These are phyloP conservation scores for Struthidea cinerea DNA, from an alignment of 2,113 vertebrate species.

Conservation along the genomic window DNA sequence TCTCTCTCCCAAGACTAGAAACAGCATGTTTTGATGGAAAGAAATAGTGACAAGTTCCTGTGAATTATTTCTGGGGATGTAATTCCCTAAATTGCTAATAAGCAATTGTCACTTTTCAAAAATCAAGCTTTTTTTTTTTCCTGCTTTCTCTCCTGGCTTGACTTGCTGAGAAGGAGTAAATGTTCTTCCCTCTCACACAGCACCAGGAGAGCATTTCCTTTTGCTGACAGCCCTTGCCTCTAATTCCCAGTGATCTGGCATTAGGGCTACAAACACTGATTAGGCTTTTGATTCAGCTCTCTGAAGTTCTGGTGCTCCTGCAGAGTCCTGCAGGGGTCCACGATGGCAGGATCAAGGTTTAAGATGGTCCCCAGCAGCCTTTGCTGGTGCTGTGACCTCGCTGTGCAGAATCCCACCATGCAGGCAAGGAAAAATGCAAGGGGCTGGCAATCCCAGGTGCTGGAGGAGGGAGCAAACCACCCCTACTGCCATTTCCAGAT, in stretches of 20 bases:
- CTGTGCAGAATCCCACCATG: not conserved
- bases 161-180: not conserved
- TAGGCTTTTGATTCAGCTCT: not conserved
- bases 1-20: conserved; percentile 9
- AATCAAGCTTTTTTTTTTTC: not conserved
- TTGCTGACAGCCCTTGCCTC: not conserved
- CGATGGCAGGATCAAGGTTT: not conserved
- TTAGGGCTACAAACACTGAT: not conserved
- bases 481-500: not conserved
- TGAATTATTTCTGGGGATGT: conserved; percentile 31
- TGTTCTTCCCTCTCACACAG: not conserved
- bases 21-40: not conserved
- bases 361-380: not conserved
- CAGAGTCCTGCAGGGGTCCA: not conserved
- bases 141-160: not conserved
- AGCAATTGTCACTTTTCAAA: conserved; percentile 42
- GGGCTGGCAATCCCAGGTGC: not conserved
- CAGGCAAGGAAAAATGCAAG: not conserved
- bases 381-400: not conserved
- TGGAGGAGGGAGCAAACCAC: not conserved
- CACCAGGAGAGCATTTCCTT: conserved; percentile 25
- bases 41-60: conserved; percentile 5
- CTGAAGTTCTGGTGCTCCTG: not conserved
- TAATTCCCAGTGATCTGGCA: conserved; percentile 5
- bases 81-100: conserved; percentile 46